Evolutionary conservation across 2,888 invertebrate genomes (phyloP).

Genomic region (Artemia sinica): DNA sequence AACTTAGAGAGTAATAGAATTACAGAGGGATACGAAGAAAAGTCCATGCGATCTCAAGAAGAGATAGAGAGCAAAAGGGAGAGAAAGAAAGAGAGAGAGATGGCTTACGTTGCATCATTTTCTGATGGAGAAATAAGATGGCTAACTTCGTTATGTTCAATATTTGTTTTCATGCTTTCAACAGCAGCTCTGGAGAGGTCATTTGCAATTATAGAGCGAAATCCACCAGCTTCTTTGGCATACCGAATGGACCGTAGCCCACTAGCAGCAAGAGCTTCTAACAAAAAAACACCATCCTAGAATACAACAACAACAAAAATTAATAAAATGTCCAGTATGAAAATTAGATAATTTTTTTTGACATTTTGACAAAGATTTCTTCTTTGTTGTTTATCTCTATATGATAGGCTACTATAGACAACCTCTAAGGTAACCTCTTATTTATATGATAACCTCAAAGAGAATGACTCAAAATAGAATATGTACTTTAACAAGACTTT

Average conservation of each 20-base stretch:
- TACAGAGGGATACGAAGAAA: not conserved
- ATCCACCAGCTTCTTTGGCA: constrained; percentile 74
- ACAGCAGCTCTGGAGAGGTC: constrained; percentile 72
- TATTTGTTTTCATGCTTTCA: constrained; percentile 63
- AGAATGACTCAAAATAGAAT: too few species aligned
- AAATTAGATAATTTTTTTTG: too few species aligned
- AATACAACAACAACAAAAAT: not conserved
- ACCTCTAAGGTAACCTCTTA: too few species aligned
- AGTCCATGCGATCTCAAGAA: constrained; percentile 16
- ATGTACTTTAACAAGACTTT: too few species aligned
- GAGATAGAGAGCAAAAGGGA: not conserved
- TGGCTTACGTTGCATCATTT: constrained; percentile 70
- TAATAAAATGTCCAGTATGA: not conserved
- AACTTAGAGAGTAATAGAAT: too few species aligned
- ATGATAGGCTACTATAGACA: too few species aligned
- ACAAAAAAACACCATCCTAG: constrained; percentile 42
- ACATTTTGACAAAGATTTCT: too few species aligned
- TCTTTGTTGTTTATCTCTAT: too few species aligned
- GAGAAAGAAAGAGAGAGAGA: not conserved
- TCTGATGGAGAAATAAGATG: constrained; percentile 54
- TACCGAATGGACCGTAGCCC: constrained; percentile 89
- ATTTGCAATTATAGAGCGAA: constrained; percentile 69
- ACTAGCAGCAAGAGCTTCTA: constrained; percentile 90
- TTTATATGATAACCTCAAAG: too few species aligned
- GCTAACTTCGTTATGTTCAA: constrained; percentile 53